A percentile compares a stretch with the other conserved stretches of the same genome.
phyloP scores from a whole-genome alignment of 2,797 vertebrate genomes.

The Ambastaia sidthimunki region DNA sequence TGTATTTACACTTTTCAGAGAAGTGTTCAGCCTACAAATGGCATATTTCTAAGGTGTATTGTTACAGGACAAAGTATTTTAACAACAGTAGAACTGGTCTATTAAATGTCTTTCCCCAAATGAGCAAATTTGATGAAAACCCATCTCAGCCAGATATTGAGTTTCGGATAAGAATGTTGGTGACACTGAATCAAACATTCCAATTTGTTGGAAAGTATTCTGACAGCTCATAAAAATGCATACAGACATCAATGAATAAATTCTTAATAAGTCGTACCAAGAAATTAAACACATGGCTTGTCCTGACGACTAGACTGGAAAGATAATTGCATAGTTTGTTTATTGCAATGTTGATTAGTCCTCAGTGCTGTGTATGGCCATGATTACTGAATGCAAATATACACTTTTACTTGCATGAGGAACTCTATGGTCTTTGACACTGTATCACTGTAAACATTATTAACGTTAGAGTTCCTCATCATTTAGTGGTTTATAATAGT shows the following conservation, averaged over 20 bases:
- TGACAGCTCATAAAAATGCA: constrained; percentile 53
- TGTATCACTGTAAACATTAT: constrained; percentile 48
- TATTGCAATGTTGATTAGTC: constrained; percentile 59
- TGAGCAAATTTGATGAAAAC: neutral
- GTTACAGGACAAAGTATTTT: neutral
- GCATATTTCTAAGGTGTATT: neutral
- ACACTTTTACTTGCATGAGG: constrained; percentile 47
- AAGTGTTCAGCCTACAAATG: neutral
- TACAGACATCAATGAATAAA: constrained; percentile 50
- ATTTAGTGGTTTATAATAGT: constrained; percentile 35
- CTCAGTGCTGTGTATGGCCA: constrained; percentile 45
- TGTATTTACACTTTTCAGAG: neutral
- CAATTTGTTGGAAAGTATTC: constrained; percentile 39
- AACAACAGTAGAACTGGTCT: neutral
- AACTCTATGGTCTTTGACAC: constrained; percentile 36
- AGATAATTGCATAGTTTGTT: constrained; percentile 62
- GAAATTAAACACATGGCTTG: constrained; percentile 56
- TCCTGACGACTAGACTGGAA: constrained; percentile 56
- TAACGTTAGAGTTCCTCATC: constrained; percentile 40
- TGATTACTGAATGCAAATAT: constrained; percentile 54
- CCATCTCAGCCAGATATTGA: neutral
- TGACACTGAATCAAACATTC: constrained; percentile 30
- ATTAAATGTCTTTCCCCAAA: neutral
- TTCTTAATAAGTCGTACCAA: constrained; percentile 48
- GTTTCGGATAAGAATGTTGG: neutral